Evolutionary conservation across 2,888 invertebrate genomes (phyloP), one percentile per base, ranked within the genome.

Genomic region (Lithophane semibrunnea): DNA sequence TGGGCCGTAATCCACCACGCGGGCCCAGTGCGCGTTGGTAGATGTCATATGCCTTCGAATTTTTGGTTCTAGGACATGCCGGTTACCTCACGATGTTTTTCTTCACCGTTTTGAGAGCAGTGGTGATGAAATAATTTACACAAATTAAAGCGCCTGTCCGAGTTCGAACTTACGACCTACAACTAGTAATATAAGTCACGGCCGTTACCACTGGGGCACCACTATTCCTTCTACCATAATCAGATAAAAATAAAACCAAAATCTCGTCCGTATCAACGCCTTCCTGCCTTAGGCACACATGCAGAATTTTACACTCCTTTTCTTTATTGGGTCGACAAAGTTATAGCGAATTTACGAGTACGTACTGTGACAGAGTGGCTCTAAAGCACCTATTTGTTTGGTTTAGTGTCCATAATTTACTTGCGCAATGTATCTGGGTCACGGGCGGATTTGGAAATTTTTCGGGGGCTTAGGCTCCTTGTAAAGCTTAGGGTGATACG

Each of bases 401-500:
- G 82, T 93, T 93, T 93, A 94, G 90, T 90, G 88, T 90, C 93
- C 88, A 93, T 93, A 92, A 93, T 92, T 93, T 92, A 93, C 91
- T 90, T 89, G 89, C 83, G 89, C 87, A 73, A 87, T 87, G 89
- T 90, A 92, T 91, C 82, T 90, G 89, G 92, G 92, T 91, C 91
- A 90, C 82, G 84, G 84, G 74, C 70, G 79, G 83, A 81, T 85
- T 84, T 79, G 60, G 75, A 73, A 63, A 60, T 66, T 83, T 68
- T 84, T 85, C 68, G 21, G 42, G 63, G 73, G 66, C 67, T 77
- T 76, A 80, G 49, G 60, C n/a, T 61, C 49, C 67, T 65, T 85
- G 83, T 84, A 75, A 83, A 85, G 82, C 82, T 85, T 61, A 77
- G 49, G 42, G 44, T 44, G 44, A 58, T 66, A 47, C n/a, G 49